Base-by-base conservation (phyloP, 1,140 invertebrate species). In the Spodoptera litura region DNA sequence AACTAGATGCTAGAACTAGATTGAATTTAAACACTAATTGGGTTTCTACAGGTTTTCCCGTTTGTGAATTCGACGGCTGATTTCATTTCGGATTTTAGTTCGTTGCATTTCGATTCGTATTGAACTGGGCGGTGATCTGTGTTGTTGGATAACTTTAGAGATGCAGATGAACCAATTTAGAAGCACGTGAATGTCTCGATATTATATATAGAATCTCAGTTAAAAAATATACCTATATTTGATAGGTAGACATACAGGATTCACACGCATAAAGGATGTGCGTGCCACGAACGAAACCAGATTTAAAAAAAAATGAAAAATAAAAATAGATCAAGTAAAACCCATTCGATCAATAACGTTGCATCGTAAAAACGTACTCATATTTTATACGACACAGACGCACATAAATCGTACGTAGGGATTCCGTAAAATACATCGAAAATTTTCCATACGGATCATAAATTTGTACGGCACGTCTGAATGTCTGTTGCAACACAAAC, bases 341-440 rank as follows among this genome's bases (percentile, higher is more conserved):
- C 49, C 38, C 44, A 13, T 38, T 64, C 73, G 64, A 76, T 76
- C 73, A 76, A 76, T 64, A 76, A 53, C 61, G 25, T 12, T 62
- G 73, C 44, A 55, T 76, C 73, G 59, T 76, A 76, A 76, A 76
- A 76, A 64, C 59, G 73, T 64, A 5, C 59, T 76, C 59, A 76
- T 76, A 76, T 64, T 64, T 76, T 62, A 76, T 53, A 74, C 44
- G 59, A 25, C 56, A 74, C 59, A 64, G 59, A 61, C 58, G 59
- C 51, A 64, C 51, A 76, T 76, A 76, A 76, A 76, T 76, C 73
- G 10, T 61, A 5, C 13, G 73, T 64, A 76, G 11, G 73, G n/a
- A 64, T 64, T 76, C 61, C 51, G 61, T 64, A 52, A 52, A 51
- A 62, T 44, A 61, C 55, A 52, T 31, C 38, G 58, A 62, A 76